phyloP scores from a whole-genome alignment of 53 echinoderm and acorn worm genomes.

The Stichopus horrens region DNA sequence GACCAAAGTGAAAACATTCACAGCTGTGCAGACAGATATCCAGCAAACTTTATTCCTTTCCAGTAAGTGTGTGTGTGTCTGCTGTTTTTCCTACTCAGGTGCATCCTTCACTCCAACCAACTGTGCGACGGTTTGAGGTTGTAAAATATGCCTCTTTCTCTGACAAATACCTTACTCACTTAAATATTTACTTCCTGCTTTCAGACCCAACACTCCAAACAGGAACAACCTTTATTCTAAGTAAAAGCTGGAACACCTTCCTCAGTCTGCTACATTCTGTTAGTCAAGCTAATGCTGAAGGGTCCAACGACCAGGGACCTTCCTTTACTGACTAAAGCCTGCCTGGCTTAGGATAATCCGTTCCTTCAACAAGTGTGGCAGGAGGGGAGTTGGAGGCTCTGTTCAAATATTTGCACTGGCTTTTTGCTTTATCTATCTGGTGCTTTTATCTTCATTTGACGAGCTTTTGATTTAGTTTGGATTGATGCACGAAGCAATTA shows the following conservation, averaged over 20 bases:
- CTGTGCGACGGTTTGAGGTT: no score
- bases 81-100: no score
- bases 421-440: constrained; percentile 19
- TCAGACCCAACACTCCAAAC: neutral
- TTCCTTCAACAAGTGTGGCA: constrained; percentile 12
- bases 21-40: no score
- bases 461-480: constrained; percentile 12
- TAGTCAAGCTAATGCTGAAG: neutral
- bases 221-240: no score
- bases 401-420: constrained; percentile 15
- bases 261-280: no score
- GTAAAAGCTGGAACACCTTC: no score
- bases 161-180: neutral
- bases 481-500: constrained; percentile 33
- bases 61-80: no score
- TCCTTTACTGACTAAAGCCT: neutral
- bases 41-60: no score
- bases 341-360: neutral
- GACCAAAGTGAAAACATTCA: no score
- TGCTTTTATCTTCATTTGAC: constrained; percentile 12
- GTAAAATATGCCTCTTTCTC: neutral
- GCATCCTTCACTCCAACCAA: no score
- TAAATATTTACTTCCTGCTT: constrained; percentile 8
- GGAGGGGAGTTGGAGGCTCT: neutral
- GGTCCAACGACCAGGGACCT: neutral